Conservation (phyloP, 2,113 vertebrate species). For the Sprattus sprattus region DNA sequence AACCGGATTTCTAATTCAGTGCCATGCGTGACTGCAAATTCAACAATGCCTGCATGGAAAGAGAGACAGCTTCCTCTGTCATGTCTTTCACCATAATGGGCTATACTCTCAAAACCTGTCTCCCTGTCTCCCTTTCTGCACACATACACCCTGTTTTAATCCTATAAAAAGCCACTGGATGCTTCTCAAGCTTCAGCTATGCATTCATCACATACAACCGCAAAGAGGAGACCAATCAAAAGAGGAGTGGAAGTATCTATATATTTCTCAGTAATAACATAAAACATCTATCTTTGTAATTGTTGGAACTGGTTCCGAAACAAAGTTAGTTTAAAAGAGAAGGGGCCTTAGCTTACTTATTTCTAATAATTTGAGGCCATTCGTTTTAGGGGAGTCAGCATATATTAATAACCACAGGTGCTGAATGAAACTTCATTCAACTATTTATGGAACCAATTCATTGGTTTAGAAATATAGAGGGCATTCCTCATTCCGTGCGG, state of each 20-base stretch:
- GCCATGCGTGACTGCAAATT: not conserved
- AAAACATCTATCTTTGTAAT: no score
- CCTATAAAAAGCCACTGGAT: constrained; percentile 14
- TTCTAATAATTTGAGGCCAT: not conserved
- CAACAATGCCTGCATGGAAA: not conserved
- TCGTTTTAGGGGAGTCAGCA: not conserved
- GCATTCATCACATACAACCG: not conserved
- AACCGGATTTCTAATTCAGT: constrained; percentile 1
- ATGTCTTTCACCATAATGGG: not conserved
- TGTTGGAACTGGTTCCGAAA: no score
- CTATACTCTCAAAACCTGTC: not conserved
- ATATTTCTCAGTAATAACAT: no score
- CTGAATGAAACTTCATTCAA: not conserved
- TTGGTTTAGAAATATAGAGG: not conserved
- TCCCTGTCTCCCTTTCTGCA: not conserved
- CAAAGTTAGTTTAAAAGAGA: no score
- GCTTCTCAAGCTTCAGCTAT: not conserved
- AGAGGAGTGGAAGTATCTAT: no score
- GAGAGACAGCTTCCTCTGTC: not conserved
- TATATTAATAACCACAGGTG: not conserved
- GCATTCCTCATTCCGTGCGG: not conserved
- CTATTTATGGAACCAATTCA: not conserved
- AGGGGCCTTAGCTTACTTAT: not conserved
- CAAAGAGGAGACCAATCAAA: not conserved
- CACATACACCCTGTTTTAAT: not conserved